These are phyloP conservation scores for Notodonta dromedarius DNA, from an alignment of 2,888 invertebrate genomes.

Conservation along the genomic window DNA sequence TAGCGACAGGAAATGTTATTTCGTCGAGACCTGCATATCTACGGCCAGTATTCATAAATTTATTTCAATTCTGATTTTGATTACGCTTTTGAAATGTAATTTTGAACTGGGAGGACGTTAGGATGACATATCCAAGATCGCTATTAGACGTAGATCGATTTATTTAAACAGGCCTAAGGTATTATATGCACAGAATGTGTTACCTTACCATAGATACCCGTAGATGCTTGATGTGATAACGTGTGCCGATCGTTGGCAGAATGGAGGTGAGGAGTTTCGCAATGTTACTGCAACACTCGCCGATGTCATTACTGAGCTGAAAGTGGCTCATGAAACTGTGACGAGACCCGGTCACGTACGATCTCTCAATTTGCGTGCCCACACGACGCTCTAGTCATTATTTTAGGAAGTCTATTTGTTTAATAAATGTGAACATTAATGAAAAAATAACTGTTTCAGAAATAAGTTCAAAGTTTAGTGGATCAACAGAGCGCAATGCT, in stretches of 20 bases:
- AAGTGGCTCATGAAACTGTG: slow-evolving; percentile 70
- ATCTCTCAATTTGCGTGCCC: slow-evolving; percentile 56
- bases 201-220: not conserved
- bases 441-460: not conserved
- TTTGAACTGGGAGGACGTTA: too few species aligned
- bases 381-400: slow-evolving; percentile 29
- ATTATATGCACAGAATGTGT: not conserved
- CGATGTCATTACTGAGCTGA: slow-evolving; percentile 65
- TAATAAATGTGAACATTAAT: slow-evolving; percentile 8
- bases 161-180: not conserved
- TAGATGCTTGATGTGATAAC: slow-evolving; percentile 9
- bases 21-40: not conserved
- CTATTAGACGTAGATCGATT: too few species aligned
- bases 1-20: not conserved
- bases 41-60: too few species aligned
- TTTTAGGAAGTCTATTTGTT: slow-evolving; percentile 43
- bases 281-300: slow-evolving; percentile 53
- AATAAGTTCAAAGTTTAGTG: not conserved
- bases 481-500: slow-evolving; percentile 1
- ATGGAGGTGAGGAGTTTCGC: slow-evolving; percentile 46
- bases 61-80: too few species aligned
- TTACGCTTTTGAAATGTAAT: too few species aligned
- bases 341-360: slow-evolving; percentile 66
- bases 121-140: too few species aligned
- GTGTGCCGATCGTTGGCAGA: slow-evolving; percentile 38